phyloP scores from a whole-genome alignment of 1,140 invertebrate species.

The Apis cerana region DNA sequence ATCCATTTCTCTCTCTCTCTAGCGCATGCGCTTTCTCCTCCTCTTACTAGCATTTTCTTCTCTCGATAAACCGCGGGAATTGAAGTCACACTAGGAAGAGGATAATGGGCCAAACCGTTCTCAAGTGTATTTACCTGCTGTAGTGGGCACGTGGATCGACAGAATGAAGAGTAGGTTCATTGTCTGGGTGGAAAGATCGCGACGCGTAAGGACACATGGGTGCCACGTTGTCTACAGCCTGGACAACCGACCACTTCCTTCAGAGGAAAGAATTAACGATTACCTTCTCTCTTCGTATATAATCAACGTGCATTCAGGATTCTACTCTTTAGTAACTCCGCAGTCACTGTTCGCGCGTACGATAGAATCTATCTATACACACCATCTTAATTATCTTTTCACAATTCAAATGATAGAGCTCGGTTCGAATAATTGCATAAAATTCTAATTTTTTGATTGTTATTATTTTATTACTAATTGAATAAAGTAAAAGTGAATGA shows the following conservation, averaged over 20 bases:
- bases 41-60: conserved; percentile 34
- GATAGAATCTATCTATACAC: conserved; percentile 27
- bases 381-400: conserved; percentile 47
- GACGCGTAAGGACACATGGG: conserved; percentile 42
- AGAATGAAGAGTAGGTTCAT: conserved; percentile 70
- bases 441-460: neutral
- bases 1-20: neutral
- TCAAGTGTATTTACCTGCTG: conserved; percentile 56
- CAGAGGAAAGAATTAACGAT: conserved; percentile 52
- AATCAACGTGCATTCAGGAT: conserved; percentile 13
- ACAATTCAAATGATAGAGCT: neutral
- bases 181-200: conserved; percentile 57
- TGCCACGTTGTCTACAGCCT: conserved; percentile 48
- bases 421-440: conserved; percentile 24
- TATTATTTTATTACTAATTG: too few relatives aligned
- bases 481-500: too few relatives aligned
- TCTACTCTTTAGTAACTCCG: conserved; percentile 9
- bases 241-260: conserved; percentile 44
- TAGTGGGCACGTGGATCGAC: conserved; percentile 64
- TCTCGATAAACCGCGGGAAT: conserved; percentile 47
- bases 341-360: conserved; percentile 6
- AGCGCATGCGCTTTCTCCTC: neutral
- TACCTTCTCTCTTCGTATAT: conserved; percentile 45
- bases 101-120: conserved; percentile 56
- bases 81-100: conserved; percentile 44